Evolutionary conservation across 2,888 invertebrate species (phyloP).

Genomic region (Oxyteleia sp.): DNA sequence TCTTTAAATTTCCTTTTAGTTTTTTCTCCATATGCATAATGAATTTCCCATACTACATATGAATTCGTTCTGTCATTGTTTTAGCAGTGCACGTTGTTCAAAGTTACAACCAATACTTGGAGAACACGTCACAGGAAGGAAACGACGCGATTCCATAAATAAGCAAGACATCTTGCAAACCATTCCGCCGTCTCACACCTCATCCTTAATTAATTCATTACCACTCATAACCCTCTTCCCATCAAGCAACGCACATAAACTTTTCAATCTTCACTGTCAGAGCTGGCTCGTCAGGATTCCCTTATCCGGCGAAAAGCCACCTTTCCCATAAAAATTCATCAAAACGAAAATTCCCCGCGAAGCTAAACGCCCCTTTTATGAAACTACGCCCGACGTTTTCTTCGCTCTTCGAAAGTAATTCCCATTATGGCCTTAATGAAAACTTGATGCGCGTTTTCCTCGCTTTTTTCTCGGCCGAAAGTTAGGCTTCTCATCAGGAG

Average conservation of each 20-base stretch:
- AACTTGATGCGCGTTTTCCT: constrained; percentile 70
- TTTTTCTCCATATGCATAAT: too few species aligned
- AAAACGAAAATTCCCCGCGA: constrained; percentile 28
- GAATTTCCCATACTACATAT: too few species aligned
- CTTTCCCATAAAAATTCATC: constrained; percentile 38
- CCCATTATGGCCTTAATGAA: constrained; percentile 76
- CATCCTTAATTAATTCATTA: constrained; percentile 22
- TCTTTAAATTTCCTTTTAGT: too few species aligned
- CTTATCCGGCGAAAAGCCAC: constrained; percentile 27
- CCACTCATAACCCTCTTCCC: constrained; percentile 12
- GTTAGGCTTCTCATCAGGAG: constrained; percentile 37
- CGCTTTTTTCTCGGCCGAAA: constrained; percentile 4
- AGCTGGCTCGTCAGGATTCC: constrained; percentile 11
- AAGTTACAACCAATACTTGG: too few species aligned
- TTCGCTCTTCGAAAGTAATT: constrained; percentile 51
- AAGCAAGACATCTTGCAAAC: too few species aligned
- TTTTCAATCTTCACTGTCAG: constrained; percentile 1
- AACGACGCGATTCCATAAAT: too few species aligned
- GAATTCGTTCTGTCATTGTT: too few species aligned
- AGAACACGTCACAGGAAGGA: too few species aligned
- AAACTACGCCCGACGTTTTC: constrained; percentile 16
- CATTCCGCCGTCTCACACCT: neutral
- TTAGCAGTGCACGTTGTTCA: too few species aligned
- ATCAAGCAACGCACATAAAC: constrained; percentile 3
- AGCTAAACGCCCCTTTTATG: constrained; percentile 32